Evolutionary conservation across 2,888 invertebrate genomes (phyloP).

Genomic region (Bursaphelenchus okinawaensis): DNA sequence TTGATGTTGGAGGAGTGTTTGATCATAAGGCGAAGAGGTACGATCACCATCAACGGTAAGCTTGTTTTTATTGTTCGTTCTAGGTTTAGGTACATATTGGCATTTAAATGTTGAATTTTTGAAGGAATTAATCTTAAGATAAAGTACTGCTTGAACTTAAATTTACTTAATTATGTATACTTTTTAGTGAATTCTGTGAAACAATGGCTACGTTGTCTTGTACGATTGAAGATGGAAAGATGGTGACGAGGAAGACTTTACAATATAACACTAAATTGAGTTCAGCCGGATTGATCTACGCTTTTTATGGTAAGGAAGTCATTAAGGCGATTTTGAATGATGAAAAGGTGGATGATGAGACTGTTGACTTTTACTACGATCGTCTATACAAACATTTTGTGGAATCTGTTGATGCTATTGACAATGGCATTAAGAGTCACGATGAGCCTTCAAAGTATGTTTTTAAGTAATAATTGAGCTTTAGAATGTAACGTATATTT

Average conservation of each 20-base stretch:
- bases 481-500: too few species aligned
- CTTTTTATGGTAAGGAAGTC: slow-evolving; percentile 78
- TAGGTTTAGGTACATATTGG: not conserved
- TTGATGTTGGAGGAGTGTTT: slow-evolving; percentile 86
- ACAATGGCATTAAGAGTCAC: slow-evolving; percentile 77
- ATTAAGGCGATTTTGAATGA: slow-evolving; percentile 59
- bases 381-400: slow-evolving; percentile 78
- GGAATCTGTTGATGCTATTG: slow-evolving; percentile 89
- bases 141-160: too few species aligned
- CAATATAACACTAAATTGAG: slow-evolving; percentile 69
- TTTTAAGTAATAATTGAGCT: slow-evolving; percentile 5
- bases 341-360: slow-evolving; percentile 7
- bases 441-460: slow-evolving; percentile 45
- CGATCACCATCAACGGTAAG: slow-evolving; percentile 84
- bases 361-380: slow-evolving; percentile 58
- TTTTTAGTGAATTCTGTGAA: slow-evolving; percentile 59
- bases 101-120: not conserved
- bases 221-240: slow-evolving; percentile 63
- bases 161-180: not conserved
- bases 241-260: slow-evolving; percentile 77
- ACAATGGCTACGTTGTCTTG: slow-evolving; percentile 56
- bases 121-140: not conserved
- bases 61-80: not conserved
- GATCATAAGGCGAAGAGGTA: slow-evolving; percentile 72
- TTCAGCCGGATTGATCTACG: slow-evolving; percentile 86